Conservation (phyloP, 2,797 vertebrate genomes). For the Fringilla coelebs region DNA sequence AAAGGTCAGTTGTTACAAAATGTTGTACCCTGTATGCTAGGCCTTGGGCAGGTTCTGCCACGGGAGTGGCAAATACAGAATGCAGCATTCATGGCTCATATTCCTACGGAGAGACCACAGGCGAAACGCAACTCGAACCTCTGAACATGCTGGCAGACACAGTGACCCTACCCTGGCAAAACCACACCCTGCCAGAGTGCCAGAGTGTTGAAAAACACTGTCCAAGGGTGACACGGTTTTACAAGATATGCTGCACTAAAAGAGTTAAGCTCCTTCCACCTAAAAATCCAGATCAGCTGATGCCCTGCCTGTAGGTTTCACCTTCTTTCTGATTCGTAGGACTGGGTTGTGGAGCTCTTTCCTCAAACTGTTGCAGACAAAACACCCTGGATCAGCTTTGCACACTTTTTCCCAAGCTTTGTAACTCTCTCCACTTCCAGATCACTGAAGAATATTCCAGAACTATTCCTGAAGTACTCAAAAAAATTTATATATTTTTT, state of each 20-base stretch:
- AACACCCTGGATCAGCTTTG: background rate
- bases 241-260: background rate
- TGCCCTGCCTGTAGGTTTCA: background rate
- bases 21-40: background rate
- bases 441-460: background rate
- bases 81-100: background rate
- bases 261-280: background rate
- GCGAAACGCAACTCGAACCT: background rate
- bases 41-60: background rate
- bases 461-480: background rate
- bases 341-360: background rate
- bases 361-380: background rate
- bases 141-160: background rate
- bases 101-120: background rate
- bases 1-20: background rate
- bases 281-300: background rate
- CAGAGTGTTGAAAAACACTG: background rate
- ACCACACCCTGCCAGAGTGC: background rate
- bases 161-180: background rate
- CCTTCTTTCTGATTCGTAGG: background rate
- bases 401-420: background rate
- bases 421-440: background rate
- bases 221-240: background rate
- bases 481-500: background rate
- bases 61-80: background rate